Base-by-base conservation (phyloP, 2,888 invertebrate species). In the Hypena proboscidalis region DNA sequence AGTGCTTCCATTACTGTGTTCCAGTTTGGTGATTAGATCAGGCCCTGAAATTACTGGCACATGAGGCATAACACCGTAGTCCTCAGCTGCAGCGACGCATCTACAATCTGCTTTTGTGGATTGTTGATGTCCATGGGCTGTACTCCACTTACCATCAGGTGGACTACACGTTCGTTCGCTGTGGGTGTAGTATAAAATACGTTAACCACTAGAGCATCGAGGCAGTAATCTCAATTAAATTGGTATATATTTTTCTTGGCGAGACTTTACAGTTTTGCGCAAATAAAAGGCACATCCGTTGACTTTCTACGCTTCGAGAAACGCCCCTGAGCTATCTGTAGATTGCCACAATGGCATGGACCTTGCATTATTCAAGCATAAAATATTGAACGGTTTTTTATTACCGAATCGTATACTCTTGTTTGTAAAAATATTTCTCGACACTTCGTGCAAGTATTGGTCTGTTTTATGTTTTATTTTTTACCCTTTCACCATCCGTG, bases 241-340 rank as follows among this genome's bases (percentile, higher is more conserved):
- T 69, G 70, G 70, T 72, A 74, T 77, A 75, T 72, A 77, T 75
- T 76, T 80, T 74, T 70, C 74, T 67, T 58, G 51, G 61, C 47
- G 45, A 41, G 50, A 63, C 65, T 68, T 68, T 66, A 63, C 58
- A 59, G 51, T 59, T 50, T 46, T 56, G 47, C 48, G 60, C 71
- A 77, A 75, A 75, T 67, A 73, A 68, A 74, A 71, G 74, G 71
- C 73, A 72, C 71, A 78, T 71, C 67, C 29, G 17, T 22, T 27
- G 39, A 73, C 72, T 74, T 70, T 71, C 74, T 68, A 70, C 77
- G 76, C 80, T 78, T 78, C 74, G 70, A 75, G 73, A 75, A 76
- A 77, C 80, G 72, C 74, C 54, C 80, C 73, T 50, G 68, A 74
- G 82, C 79, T 82, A 80, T 85, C 84, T 83, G 81, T 76, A 73